Conservation (phyloP, 2,888 invertebrate genomes). For the Imbricaverruca yamaguchii region DNA sequence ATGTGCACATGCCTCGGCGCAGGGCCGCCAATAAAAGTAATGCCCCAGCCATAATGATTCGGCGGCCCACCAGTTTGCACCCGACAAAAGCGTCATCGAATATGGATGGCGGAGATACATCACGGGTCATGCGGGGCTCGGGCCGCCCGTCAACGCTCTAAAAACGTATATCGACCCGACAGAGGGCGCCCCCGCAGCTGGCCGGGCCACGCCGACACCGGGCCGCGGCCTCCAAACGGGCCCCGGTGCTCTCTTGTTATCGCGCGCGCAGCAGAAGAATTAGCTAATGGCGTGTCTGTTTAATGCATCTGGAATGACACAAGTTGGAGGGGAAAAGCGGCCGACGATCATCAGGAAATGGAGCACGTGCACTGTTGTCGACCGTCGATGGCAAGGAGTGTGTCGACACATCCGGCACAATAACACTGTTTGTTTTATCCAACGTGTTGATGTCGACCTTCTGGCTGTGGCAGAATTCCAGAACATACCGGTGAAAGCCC, state of each 20-base stretch:
- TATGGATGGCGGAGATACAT: constrained; percentile 19
- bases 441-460: too few relatives aligned
- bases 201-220: neutral
- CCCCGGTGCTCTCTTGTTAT: neutral
- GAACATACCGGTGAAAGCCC: too few relatives aligned
- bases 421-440: too few relatives aligned
- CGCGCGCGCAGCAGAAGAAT: neutral
- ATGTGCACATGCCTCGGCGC: neutral
- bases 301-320: constrained; percentile 5
- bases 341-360: neutral
- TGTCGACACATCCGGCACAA: too few relatives aligned
- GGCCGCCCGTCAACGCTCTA: neutral
- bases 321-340: neutral
- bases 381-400: too few relatives aligned
- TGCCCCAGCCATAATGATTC: neutral
- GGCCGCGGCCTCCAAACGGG: neutral
- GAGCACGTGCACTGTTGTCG: neutral
- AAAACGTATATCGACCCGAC: neutral
- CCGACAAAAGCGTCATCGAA: constrained; percentile 17
- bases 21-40: neutral
- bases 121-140: neutral
- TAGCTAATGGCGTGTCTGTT: constrained; percentile 13
- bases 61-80: neutral
- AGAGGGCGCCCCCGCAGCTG: neutral
- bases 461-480: too few relatives aligned